phyloP scores from a whole-genome alignment of 1,140 invertebrate genomes.

The Microplitis demolitor region DNA sequence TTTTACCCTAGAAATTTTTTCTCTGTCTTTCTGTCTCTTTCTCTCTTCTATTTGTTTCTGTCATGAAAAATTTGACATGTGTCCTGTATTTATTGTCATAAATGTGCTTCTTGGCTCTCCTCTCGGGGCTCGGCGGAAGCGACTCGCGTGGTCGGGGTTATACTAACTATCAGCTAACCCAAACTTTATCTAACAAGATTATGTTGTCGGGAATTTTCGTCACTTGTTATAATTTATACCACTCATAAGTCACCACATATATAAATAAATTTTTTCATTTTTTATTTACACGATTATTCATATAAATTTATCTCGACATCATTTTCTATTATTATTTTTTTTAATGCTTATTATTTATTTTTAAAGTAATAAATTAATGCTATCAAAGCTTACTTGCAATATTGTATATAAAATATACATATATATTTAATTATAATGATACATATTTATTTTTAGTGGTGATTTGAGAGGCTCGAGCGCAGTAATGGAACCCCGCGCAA shows the following conservation, averaged over 20 bases:
- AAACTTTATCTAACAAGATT: constrained; percentile 33
- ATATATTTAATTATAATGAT: neutral
- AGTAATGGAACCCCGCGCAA: constrained; percentile 71
- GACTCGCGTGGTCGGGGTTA: constrained; percentile 53
- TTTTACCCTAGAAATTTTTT: too few species aligned
- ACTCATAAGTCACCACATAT: too few species aligned
- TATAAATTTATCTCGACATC: neutral
- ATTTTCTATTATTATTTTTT: neutral
- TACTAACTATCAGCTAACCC: constrained; percentile 57
- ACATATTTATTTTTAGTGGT: constrained; percentile 35
- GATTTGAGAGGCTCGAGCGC: constrained; percentile 59
- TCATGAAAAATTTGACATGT: constrained; percentile 34
- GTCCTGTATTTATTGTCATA: constrained; percentile 12
- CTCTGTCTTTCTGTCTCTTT: neutral
- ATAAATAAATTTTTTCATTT: neutral
- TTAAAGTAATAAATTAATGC: too few species aligned
- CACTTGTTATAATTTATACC: neutral
- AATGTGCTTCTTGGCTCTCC: constrained; percentile 57
- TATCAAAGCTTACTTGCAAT: neutral
- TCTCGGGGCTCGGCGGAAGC: constrained; percentile 63
- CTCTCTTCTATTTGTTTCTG: constrained; percentile 36
- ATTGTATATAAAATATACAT: neutral
- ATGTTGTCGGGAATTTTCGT: neutral
- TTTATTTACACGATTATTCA: constrained; percentile 5
- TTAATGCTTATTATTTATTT: neutral